A percentile compares a stretch with the other conserved stretches of the same genome.
phyloP scores from a whole-genome alignment of 2,113 vertebrate genomes.

The Psephotus haematonotus region DNA sequence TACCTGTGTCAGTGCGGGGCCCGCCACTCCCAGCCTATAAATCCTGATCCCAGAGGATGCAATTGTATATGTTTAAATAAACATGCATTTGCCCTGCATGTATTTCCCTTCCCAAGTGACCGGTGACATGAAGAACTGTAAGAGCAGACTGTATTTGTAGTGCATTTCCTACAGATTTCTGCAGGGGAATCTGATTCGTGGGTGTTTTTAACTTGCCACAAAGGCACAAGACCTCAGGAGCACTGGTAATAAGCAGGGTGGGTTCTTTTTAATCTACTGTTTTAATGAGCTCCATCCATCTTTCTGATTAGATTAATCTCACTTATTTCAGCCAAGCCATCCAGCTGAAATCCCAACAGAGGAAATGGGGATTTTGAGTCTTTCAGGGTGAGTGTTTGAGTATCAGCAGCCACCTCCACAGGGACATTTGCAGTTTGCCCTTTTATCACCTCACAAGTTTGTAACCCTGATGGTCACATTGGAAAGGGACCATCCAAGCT shows the following conservation, averaged over 20 bases:
- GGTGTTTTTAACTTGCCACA: constrained; percentile 49
- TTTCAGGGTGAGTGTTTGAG: not conserved
- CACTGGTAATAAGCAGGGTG: not conserved
- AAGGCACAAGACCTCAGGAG: constrained; percentile 11
- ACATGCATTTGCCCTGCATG: not conserved
- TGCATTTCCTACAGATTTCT: constrained; percentile 73
- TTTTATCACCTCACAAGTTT: not conserved
- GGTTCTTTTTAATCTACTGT: constrained; percentile 15
- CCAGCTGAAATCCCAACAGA: not conserved
- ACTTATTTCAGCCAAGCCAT: not conserved
- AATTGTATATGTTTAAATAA: constrained; percentile 45
- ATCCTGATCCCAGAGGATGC: constrained; percentile 50
- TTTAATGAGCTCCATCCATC: constrained; percentile 43
- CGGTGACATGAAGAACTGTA: constrained; percentile 67
- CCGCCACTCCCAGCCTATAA: constrained; percentile 53
- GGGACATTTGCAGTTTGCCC: not conserved
- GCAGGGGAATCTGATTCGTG: constrained; percentile 60
- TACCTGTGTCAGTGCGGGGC: not conserved
- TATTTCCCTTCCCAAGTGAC: constrained; percentile 54
- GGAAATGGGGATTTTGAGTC: not conserved
- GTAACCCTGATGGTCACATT: not conserved
- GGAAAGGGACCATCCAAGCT: not conserved
- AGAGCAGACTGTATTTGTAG: constrained; percentile 72
- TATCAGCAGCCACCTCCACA: not conserved
- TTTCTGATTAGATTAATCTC: constrained; percentile 28